Percentiles rank a stretch among this genome's conserved stretches.
Evolutionary conservation across 2,113 vertebrate species (phyloP).

Genomic region (Ameiurus melas): DNA sequence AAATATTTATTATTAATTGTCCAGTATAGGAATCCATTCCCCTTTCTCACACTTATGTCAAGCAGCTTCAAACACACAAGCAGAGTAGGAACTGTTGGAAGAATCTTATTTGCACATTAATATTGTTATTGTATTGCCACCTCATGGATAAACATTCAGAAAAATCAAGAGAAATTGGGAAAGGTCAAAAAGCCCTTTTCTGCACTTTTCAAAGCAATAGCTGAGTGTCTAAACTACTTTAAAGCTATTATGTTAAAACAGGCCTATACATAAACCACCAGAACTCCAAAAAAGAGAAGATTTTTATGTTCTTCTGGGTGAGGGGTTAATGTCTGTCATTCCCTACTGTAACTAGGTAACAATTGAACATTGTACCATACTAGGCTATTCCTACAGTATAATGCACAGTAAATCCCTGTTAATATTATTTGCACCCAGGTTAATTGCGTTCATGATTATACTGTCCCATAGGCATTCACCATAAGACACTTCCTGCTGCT

Average conservation of each 20-base stretch:
- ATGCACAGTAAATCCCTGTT: conserved; percentile 8
- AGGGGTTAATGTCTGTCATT: conserved; percentile 19
- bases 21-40: background rate
- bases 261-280: background rate
- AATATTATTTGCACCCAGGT: background rate
- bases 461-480: conserved; percentile 1
- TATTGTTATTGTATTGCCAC: background rate
- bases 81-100: background rate
- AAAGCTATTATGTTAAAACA: background rate
- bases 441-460: conserved; percentile 24
- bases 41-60: background rate
- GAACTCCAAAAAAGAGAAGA: background rate
- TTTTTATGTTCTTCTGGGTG: conserved; percentile 1
- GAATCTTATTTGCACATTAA: background rate
- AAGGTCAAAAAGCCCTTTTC: background rate
- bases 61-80: background rate
- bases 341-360: conserved; percentile 8
- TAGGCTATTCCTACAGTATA: conserved; percentile 22
- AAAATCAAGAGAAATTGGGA: background rate
- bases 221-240: background rate
- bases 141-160: background rate
- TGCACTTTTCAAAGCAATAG: background rate
- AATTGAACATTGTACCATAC: conserved; percentile 23
- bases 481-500: background rate
- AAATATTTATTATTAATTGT: background rate